Conservation (phyloP, 2,797 vertebrate genomes). For the Neosilurus hyrtlii region DNA sequence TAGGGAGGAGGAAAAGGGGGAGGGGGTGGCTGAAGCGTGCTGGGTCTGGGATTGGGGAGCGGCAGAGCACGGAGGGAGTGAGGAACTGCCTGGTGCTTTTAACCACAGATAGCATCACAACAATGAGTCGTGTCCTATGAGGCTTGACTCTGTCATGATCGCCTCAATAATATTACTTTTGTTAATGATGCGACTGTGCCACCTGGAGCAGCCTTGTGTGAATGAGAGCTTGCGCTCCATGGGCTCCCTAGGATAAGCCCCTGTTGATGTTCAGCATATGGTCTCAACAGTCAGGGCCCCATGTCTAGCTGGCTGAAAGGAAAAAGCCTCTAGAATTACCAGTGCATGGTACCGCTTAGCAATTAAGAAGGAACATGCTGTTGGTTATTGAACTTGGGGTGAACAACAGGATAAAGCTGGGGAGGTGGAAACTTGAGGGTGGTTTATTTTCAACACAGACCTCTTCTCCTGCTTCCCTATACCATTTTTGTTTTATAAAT, state of each 20-base stretch:
- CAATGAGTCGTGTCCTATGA: slow-evolving; percentile 28
- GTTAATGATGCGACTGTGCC: slow-evolving; percentile 10
- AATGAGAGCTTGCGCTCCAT: slow-evolving; percentile 5
- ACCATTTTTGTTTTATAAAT: slow-evolving; percentile 36
- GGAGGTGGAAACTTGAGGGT: slow-evolving; percentile 33
- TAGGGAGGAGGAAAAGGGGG: slow-evolving; percentile 32
- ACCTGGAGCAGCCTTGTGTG: background rate
- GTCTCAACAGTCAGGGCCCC: slow-evolving; percentile 69
- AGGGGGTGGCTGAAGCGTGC: slow-evolving; percentile 32
- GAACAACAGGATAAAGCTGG: slow-evolving; percentile 48
- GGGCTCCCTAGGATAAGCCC: slow-evolving; percentile 28
- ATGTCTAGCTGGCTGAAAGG: slow-evolving; percentile 67
- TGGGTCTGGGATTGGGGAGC: slow-evolving; percentile 37
- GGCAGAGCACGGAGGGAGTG: slow-evolving; percentile 13
- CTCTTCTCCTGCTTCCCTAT: slow-evolving; percentile 10
- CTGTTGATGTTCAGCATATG: slow-evolving; percentile 55
- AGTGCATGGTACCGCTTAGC: slow-evolving; percentile 67
- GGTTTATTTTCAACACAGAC: slow-evolving; percentile 40
- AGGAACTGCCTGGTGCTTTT: slow-evolving; percentile 64
- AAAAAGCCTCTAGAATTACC: slow-evolving; percentile 68
- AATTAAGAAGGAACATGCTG: slow-evolving; percentile 67
- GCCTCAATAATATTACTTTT: slow-evolving; percentile 24
- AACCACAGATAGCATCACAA: slow-evolving; percentile 64
- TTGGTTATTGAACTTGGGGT: slow-evolving; percentile 57
- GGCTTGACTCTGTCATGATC: slow-evolving; percentile 30